Evolutionary conservation across 23 tunicate genomes (phyloP).

Genomic region (Aplidium turbinatum): DNA sequence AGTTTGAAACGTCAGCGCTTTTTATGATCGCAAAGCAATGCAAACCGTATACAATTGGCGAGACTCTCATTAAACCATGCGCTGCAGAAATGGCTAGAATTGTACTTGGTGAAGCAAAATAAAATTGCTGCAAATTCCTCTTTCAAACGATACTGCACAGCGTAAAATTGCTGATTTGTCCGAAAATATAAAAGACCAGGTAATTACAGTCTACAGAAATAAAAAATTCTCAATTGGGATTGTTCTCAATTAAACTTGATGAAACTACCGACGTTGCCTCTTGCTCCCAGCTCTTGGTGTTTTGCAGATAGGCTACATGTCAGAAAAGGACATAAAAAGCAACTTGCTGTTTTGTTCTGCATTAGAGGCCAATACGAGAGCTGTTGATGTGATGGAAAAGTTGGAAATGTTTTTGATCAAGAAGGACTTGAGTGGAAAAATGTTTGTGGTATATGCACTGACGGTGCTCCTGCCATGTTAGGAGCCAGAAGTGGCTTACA

Average conservation of each 20-base stretch:
- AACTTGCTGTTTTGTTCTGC: slow-evolving; percentile 32
- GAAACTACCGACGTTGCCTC: slow-evolving; percentile 46
- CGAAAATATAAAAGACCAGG: slow-evolving; percentile 20
- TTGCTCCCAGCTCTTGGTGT: slow-evolving; percentile 37
- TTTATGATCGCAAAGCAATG: no score
- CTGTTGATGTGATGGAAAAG: slow-evolving; percentile 42
- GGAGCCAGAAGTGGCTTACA: no score
- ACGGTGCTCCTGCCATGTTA: no score
- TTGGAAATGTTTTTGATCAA: slow-evolving; percentile 40
- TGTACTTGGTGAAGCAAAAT: slow-evolving; percentile 29
- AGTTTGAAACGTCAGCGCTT: no score
- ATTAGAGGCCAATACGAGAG: slow-evolving; percentile 27
- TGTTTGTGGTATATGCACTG: no score
- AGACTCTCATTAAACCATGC: slow-evolving; percentile 51
- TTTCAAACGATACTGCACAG: slow-evolving; percentile 41
- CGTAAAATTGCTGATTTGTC: slow-evolving; percentile 33
- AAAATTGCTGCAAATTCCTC: slow-evolving; percentile 18
- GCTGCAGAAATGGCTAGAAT: slow-evolving; percentile 30
- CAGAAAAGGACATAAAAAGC: slow-evolving; percentile 11
- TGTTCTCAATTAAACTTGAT: slow-evolving; percentile 43
- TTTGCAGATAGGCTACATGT: slow-evolving; percentile 14
- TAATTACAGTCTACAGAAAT: slow-evolving; percentile 10
- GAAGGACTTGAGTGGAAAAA: slow-evolving; percentile 23
- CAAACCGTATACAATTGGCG: no score
- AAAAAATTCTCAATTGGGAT: slow-evolving; percentile 22